Percentiles rank a stretch among this genome's conserved stretches.
Evolutionary conservation across 2,888 invertebrate species (phyloP).

Genomic region (Lasioglossum morio): DNA sequence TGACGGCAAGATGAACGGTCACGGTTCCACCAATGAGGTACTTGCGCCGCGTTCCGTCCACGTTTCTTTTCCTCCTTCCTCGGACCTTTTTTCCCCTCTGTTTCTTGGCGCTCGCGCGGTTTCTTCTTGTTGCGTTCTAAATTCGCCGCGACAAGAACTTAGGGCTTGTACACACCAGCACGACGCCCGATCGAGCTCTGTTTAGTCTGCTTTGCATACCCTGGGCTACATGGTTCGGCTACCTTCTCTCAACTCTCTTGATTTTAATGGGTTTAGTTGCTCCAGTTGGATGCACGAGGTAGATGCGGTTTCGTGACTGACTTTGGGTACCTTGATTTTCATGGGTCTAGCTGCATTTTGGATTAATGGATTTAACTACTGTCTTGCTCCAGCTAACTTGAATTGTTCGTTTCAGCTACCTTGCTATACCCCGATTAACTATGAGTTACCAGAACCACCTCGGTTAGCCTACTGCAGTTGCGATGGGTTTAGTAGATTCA

Average conservation of each 20-base stretch:
- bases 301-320: not conserved
- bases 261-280: not conserved
- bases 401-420: not conserved
- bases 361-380: not conserved
- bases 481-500: not conserved
- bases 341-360: not conserved
- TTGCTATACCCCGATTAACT: not conserved
- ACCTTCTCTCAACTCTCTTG: not conserved
- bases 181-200: not conserved
- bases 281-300: not conserved
- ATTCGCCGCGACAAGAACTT: constrained; percentile 61
- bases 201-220: not conserved
- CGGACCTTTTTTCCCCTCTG: constrained; percentile 47
- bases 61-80: constrained; percentile 60
- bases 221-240: not conserved
- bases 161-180: constrained; percentile 42
- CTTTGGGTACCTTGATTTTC: not conserved
- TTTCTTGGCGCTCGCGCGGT: constrained; percentile 56
- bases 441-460: not conserved
- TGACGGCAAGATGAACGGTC: constrained; percentile 83
- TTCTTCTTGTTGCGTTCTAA: constrained; percentile 73
- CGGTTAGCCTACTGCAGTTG: no score
- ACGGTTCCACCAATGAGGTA: constrained; percentile 81
- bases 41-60: constrained; percentile 64
- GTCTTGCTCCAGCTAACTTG: not conserved